Evolutionary conservation across 2,888 invertebrate genomes (phyloP), one percentile per base, ranked within the genome.

Genomic region (Sinhomidia bicolor): DNA sequence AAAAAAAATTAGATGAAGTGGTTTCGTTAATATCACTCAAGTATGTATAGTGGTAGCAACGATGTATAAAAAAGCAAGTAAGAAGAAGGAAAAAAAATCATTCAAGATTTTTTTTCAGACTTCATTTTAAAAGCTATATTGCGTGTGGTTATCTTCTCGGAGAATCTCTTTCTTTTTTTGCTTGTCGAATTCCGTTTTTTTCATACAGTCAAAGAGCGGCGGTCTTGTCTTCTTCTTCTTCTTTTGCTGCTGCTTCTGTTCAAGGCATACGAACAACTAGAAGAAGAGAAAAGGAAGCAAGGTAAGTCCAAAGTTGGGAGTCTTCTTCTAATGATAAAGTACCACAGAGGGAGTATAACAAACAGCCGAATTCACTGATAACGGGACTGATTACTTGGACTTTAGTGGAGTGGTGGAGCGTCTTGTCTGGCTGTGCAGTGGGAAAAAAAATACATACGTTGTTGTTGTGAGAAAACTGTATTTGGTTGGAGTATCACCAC

Each of bases 311-410:
- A 80, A 79, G 54, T 68, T 32, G 81, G 68, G 74, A 87, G 57
- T 51, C 62, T 65, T 80, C 36, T 44, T 60, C 44, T 78, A 32
- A 86, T 82, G 82, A 87, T 87, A 87, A 87, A 87, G 71, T 87
- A 62, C 76, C 87, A 36, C 82, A 51, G 81, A 87, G 81, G 87
- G 87, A 87, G 82, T 76, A 71, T 62, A 74, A 65, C 71, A 62
- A 68, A 57, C 41, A 87, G 81, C 57, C 41, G 44, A 87, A 80
- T 81, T 82, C 74, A 60, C 76, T 81, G 87, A 87, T 87, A 87
- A 87, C 87, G 68, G 76, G 44, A 76, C 74, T 82, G 81, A 87
- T 76, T 87, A 81, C 60, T 80, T 80, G 76, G 76, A 78, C 76
- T 54, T 78, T 29, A 47, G 51, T 57, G 23, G 36, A 57, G 26